Conservation (phyloP, 2,888 invertebrate genomes). For the Hypercompe scribonia region DNA sequence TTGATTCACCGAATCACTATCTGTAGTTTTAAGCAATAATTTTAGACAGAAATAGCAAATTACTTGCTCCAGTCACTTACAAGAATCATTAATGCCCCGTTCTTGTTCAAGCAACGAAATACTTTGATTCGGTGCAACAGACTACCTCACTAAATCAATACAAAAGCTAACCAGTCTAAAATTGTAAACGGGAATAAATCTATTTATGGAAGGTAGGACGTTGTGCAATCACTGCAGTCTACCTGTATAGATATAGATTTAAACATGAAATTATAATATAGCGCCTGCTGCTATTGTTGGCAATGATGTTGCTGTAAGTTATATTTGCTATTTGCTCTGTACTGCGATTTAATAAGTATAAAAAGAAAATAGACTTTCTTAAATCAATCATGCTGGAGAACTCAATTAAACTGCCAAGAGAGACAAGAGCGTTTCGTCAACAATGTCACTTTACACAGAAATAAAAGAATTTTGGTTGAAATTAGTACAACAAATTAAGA, state of each 20-base stretch:
- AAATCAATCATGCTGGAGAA: neutral
- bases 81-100: neutral
- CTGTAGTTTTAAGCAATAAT: neutral
- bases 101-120: neutral
- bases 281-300: conserved; percentile 26
- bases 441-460: too few relatives aligned
- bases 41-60: neutral
- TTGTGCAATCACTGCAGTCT: conserved; percentile 24
- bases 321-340: conserved; percentile 7
- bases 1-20: neutral
- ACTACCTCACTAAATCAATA: conserved; percentile 22
- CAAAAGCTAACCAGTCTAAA: conserved; percentile 22
- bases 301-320: conserved; percentile 4
- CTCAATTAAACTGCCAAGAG: neutral
- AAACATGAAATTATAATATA: conserved; percentile 25
- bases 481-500: too few relatives aligned
- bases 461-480: too few relatives aligned
- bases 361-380: neutral
- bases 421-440: neutral
- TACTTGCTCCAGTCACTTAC: neutral
- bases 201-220: conserved; percentile 27
- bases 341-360: neutral
- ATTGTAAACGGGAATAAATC: conserved; percentile 27
- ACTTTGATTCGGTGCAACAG: neutral
- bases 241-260: conserved; percentile 23